phyloP scores from a whole-genome alignment of 2,113 vertebrate species.

The Erythrolamprus reginae region DNA sequence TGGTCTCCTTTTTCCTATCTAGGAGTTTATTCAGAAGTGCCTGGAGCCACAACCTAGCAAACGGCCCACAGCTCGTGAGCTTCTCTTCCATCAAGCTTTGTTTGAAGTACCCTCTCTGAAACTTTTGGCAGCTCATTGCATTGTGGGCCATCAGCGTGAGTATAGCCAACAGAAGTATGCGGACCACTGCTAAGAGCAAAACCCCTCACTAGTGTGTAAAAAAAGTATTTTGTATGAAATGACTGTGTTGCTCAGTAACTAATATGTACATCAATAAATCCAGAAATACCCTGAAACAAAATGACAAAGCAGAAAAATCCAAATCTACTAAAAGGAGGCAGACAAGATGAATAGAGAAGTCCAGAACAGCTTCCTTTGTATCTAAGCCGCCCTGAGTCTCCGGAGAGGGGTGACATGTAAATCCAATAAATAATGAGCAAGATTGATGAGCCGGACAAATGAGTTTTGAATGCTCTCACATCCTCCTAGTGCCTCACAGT shows the following conservation, averaged over 20 bases:
- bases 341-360: not conserved
- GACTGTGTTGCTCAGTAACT: not conserved
- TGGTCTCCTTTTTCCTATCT: not conserved
- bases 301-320: not conserved
- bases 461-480: not conserved
- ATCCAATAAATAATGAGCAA: too few relatives aligned
- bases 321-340: not conserved
- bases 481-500: not conserved
- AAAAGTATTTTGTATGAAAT: not conserved
- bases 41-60: conserved; percentile 84
- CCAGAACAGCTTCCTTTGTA: not conserved
- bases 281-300: not conserved
- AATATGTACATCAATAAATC: not conserved
- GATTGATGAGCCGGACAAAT: not conserved
- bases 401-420: too few relatives aligned
- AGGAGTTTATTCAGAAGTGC: conserved; percentile 99
- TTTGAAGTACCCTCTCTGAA: conserved; percentile 96
- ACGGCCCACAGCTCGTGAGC: conserved; percentile 90
- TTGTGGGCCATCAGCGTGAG: conserved; percentile 96
- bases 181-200: not conserved
- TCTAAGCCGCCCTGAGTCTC: too few relatives aligned
- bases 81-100: conserved; percentile 91
- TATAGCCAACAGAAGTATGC: conserved; percentile 10
- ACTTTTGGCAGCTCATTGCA: conserved; percentile 93
- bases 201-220: not conserved